Evolutionary conservation across 2,113 vertebrate genomes (phyloP).

Genomic region (Equus przewalskii): DNA sequence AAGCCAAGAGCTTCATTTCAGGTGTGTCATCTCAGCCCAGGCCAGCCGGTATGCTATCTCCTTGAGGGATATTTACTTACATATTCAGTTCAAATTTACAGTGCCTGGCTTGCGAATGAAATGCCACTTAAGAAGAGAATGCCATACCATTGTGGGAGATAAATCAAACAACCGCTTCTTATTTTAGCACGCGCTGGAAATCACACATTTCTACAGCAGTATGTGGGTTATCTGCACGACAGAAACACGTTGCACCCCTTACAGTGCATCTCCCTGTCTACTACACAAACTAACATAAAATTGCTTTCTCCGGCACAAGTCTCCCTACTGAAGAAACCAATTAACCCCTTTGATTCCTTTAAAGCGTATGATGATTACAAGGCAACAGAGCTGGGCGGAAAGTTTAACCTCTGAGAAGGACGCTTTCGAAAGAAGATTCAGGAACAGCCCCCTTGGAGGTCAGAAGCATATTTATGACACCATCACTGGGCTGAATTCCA

Average conservation of each 20-base stretch:
- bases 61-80: slow-evolving; percentile 83
- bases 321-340: slow-evolving; percentile 60
- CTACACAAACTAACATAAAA: slow-evolving; percentile 65
- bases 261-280: slow-evolving; percentile 66
- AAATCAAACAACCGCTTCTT: slow-evolving; percentile 83
- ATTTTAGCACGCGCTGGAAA: slow-evolving; percentile 80
- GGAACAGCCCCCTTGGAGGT: neutral
- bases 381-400: neutral
- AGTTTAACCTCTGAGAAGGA: slow-evolving; percentile 47
- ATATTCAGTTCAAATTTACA: slow-evolving; percentile 85
- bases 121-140: slow-evolving; percentile 85
- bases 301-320: slow-evolving; percentile 63
- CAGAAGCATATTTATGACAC: neutral
- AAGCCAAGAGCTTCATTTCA: slow-evolving; percentile 59
- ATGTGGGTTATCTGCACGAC: slow-evolving; percentile 78
- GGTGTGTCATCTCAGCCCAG: slow-evolving; percentile 35
- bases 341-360: slow-evolving; percentile 68
- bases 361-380: neutral
- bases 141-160: slow-evolving; percentile 79
- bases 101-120: slow-evolving; percentile 80
- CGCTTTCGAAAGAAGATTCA: neutral
- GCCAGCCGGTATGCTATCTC: slow-evolving; percentile 69
- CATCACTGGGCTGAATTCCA: neutral
- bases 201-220: slow-evolving; percentile 72
- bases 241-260: slow-evolving; percentile 66